Evolutionary conservation across 2,888 invertebrate species (phyloP).

Genomic region (Ophion slaviceki): DNA sequence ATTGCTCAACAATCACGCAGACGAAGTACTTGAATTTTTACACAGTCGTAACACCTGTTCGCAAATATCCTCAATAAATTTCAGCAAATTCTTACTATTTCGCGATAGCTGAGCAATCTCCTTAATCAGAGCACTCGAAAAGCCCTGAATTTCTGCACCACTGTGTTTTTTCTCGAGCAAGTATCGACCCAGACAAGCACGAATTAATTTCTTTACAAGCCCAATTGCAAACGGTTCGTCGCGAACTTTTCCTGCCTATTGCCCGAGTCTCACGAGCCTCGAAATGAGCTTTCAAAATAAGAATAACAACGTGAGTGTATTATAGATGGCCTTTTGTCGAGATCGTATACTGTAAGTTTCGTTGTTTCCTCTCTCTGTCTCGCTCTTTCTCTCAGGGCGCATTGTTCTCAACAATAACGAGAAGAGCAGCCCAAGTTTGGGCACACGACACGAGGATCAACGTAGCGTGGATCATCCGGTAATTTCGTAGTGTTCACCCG

Average conservation of each 20-base stretch:
- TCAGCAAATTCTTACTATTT: too few relatives aligned
- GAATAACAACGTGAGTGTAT: constrained; percentile 42
- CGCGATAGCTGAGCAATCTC: too few relatives aligned
- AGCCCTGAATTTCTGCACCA: not conserved
- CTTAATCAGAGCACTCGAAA: not conserved
- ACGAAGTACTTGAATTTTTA: too few relatives aligned
- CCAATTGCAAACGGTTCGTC: not conserved
- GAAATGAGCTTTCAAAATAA: constrained; percentile 11
- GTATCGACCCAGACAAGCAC: not conserved
- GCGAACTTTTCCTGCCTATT: not conserved
- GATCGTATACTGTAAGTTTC: constrained; percentile 28
- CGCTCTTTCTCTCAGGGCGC: constrained; percentile 46
- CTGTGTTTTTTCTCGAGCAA: not conserved
- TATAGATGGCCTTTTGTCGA: constrained; percentile 73
- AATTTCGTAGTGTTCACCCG: constrained; percentile 75
- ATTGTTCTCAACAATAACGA: constrained; percentile 75
- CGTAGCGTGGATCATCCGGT: constrained; percentile 78
- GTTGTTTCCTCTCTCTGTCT: constrained; percentile 42
- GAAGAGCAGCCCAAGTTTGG: constrained; percentile 56
- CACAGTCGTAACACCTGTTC: too few relatives aligned
- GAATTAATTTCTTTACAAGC: not conserved
- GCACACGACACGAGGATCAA: constrained; percentile 72
- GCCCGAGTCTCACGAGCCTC: not conserved
- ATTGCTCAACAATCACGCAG: too few relatives aligned
- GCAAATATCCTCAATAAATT: too few relatives aligned